Percentiles rank a stretch among this genome's conserved stretches.
Evolutionary conservation across 2,113 vertebrate genomes (phyloP).

Genomic region (Lichenostomus cassidix): DNA sequence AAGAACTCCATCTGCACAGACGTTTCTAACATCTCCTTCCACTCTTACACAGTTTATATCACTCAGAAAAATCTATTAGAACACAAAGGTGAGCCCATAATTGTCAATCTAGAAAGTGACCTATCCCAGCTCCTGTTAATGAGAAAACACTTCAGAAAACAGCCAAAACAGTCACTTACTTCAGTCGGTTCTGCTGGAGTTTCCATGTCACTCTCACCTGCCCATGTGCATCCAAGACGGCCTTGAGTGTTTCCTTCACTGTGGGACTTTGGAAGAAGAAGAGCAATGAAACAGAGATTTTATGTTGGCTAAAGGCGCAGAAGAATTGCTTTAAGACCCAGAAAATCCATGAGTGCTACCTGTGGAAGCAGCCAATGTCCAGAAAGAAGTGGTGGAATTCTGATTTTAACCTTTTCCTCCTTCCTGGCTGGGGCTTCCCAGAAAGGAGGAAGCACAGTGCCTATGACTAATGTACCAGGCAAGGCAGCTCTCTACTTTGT

Average conservation of each 20-base stretch:
- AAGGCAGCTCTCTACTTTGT: background rate
- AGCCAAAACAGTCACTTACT: constrained; percentile 57
- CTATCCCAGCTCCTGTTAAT: background rate
- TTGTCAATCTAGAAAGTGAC: background rate
- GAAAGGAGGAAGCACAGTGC: constrained; percentile 56
- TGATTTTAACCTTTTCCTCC: constrained; percentile 62
- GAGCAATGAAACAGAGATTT: background rate
- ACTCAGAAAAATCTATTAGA: background rate
- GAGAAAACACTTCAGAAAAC: background rate
- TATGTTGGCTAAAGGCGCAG: background rate
- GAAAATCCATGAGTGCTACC: background rate
- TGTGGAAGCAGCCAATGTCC: background rate
- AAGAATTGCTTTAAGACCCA: background rate
- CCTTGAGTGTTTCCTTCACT: background rate
- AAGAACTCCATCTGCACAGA: background rate
- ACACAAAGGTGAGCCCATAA: background rate
- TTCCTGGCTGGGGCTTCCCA: constrained; percentile 72
- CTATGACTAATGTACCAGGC: constrained; percentile 58
- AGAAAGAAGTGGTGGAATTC: constrained; percentile 3
- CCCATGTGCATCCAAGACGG: background rate
- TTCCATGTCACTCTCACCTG: constrained; percentile 18
- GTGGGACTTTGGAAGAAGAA: constrained; percentile 39
- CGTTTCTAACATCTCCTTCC: background rate
- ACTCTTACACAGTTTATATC: background rate
- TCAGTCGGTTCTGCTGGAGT: background rate